Percentiles rank a stretch among this genome's conserved stretches.
These are phyloP conservation scores for Silvanus unidentatus DNA, from an alignment of 2,888 invertebrate genomes.

Conservation along the genomic window DNA sequence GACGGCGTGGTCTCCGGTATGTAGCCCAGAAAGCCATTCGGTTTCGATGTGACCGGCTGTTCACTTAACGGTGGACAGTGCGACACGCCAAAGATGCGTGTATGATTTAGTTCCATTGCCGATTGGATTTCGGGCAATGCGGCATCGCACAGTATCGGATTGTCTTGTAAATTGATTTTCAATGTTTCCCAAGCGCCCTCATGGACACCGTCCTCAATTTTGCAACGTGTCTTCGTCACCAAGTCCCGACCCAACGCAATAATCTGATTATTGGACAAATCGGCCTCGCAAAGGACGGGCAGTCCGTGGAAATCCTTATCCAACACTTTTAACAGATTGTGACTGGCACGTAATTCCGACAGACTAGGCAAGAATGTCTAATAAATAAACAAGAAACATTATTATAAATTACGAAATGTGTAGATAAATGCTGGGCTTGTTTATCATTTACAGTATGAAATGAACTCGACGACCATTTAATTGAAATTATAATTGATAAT, in stretches of 20 bases:
- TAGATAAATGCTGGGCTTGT: too few relatives aligned
- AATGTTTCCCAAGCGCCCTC: constrained; percentile 53
- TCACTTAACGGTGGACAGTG: constrained; percentile 43
- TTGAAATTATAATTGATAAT: too few relatives aligned
- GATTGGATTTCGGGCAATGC: constrained; percentile 64
- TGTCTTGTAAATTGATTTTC: constrained; percentile 78
- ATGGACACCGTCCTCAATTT: constrained; percentile 73
- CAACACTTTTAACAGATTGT: constrained; percentile 68
- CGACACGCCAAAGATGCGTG: constrained; percentile 64
- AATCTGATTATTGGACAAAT: constrained; percentile 73
- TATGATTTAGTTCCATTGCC: constrained; percentile 65
- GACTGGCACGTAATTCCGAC: constrained; percentile 69
- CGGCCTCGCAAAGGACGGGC: constrained; percentile 73
- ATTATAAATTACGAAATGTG: constrained; percentile 3
- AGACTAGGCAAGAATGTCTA: constrained; percentile 74
- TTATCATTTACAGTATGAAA: too few relatives aligned
- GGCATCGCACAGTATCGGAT: constrained; percentile 74
- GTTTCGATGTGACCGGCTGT: constrained; percentile 40
- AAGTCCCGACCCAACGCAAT: constrained; percentile 66
- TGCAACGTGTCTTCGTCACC: constrained; percentile 74
- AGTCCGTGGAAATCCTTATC: constrained; percentile 79
- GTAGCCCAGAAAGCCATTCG: constrained; percentile 39
- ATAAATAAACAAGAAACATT: too few relatives aligned
- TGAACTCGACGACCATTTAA: too few relatives aligned
- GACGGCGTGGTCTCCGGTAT: constrained; percentile 27